Evolutionary conservation across 2,113 vertebrate species (phyloP).

Genomic region (Macrotis lagotis): DNA sequence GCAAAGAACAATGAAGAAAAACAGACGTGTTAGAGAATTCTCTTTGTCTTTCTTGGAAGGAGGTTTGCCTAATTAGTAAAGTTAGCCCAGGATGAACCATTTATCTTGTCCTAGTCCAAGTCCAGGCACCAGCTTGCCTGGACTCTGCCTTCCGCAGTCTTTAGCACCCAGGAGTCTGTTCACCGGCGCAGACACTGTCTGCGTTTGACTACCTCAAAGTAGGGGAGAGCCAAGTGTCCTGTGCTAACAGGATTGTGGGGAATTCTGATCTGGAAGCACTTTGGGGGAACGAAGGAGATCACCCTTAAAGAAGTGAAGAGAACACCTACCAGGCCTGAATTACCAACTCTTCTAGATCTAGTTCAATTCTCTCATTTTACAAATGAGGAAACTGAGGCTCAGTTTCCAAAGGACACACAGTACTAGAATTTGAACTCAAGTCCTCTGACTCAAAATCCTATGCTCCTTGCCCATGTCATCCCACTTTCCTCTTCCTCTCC

Average conservation of each 20-base stretch:
- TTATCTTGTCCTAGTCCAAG: not conserved
- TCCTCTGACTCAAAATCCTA: not conserved
- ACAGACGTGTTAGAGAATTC: not conserved
- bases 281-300: not conserved
- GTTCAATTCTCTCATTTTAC: not conserved
- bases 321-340: not conserved
- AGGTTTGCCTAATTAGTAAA: not conserved
- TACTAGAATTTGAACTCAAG: not conserved
- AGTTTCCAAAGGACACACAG: not conserved
- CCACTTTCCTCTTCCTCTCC: not conserved
- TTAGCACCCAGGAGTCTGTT: not conserved
- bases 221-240: not conserved
- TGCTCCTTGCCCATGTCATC: not conserved
- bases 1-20: not conserved
- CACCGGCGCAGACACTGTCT: not conserved
- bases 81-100: not conserved
- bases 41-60: not conserved
- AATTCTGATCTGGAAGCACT: not conserved
- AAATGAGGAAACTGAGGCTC: not conserved
- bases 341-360: not conserved
- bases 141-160: not conserved
- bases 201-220: not conserved
- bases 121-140: not conserved
- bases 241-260: not conserved
- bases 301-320: not conserved